Percentiles rank a stretch among this genome's conserved stretches.
Conservation (phyloP, 1,140 invertebrate species). For the Trichogramma pretiosum region DNA sequence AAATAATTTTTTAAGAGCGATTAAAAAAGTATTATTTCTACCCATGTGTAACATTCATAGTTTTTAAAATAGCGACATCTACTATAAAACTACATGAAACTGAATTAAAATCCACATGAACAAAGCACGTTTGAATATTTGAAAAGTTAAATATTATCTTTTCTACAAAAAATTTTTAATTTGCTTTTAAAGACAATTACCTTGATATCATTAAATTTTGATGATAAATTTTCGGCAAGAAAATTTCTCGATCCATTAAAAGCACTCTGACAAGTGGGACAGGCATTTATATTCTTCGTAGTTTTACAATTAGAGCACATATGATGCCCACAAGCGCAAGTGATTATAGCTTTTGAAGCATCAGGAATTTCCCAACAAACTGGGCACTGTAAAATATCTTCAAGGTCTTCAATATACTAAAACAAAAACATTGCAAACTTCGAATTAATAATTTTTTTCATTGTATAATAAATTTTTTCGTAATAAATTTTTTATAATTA, state of each 20-base stretch:
- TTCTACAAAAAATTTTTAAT: too few relatives aligned
- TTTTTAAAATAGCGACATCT: too few relatives aligned
- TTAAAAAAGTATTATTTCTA: too few relatives aligned
- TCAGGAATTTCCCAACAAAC: conserved; percentile 3
- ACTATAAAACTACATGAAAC: too few relatives aligned
- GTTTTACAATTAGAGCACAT: not conserved
- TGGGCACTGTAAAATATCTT: conserved; percentile 5
- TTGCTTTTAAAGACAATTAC: not conserved
- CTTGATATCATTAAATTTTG: conserved; percentile 2
- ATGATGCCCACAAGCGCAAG: not conserved
- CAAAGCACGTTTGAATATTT: too few relatives aligned
- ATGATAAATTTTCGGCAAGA: not conserved
- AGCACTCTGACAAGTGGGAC: not conserved
- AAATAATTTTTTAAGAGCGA: too few relatives aligned
- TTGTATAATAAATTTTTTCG: not conserved
- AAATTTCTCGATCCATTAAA: conserved; percentile 1
- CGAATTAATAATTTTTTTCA: not conserved
- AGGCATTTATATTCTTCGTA: not conserved
- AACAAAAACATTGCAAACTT: not conserved
- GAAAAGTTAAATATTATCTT: too few relatives aligned
- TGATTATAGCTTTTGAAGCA: not conserved
- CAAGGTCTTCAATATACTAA: not conserved
- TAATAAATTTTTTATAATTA: not conserved
- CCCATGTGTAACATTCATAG: too few relatives aligned
- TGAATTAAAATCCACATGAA: too few relatives aligned